Evolutionary conservation across 2,113 vertebrate genomes (phyloP).

Genomic region (Mastomys natalensis): DNA sequence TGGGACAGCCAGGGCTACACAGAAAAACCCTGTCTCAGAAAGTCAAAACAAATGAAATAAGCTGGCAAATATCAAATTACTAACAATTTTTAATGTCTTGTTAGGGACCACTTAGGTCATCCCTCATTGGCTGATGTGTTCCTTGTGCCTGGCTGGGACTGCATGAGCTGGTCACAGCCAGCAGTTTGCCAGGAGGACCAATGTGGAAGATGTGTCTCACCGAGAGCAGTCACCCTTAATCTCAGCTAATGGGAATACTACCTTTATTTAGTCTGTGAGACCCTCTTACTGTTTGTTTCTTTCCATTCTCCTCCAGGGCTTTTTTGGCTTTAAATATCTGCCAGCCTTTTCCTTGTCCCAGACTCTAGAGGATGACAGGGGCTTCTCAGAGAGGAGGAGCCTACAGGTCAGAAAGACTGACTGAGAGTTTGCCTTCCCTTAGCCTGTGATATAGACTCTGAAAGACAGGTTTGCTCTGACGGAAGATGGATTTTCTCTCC

Average conservation of each 20-base stretch:
- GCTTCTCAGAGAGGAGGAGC: neutral
- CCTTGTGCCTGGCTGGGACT: neutral
- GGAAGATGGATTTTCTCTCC: neutral
- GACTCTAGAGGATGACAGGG: neutral
- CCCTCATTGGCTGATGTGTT: neutral
- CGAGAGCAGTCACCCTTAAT: neutral
- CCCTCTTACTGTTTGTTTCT: conserved; percentile 32
- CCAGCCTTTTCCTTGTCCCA: neutral
- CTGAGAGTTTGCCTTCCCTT: neutral
- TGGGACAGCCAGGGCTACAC: neutral
- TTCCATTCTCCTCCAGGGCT: neutral
- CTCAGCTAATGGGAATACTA: neutral
- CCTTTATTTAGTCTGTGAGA: neutral
- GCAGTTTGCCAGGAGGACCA: neutral
- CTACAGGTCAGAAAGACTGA: neutral
- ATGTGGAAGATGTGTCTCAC: neutral
- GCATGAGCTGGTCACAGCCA: neutral
- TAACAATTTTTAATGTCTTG: neutral
- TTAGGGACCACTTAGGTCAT: neutral
- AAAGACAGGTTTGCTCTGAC: neutral
- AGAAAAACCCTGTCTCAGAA: neutral
- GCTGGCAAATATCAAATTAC: neutral
- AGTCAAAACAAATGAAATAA: neutral
- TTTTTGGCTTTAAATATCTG: conserved; percentile 37
- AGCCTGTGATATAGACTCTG: neutral